These are phyloP conservation scores for Piaya cayana DNA, from an alignment of 2,113 vertebrate genomes.

Conservation along the genomic window DNA sequence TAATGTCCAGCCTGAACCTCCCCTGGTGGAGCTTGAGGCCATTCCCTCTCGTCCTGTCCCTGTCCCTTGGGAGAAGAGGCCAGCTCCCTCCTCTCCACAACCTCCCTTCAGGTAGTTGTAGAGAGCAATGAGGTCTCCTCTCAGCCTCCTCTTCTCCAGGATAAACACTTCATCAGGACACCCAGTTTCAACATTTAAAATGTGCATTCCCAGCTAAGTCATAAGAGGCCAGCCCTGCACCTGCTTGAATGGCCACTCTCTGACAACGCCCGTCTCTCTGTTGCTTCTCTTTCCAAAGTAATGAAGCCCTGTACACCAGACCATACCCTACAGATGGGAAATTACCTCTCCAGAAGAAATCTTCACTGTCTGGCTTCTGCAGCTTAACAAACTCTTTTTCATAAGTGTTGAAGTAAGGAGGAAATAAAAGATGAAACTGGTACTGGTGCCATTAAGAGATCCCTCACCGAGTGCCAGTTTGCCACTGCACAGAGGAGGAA, in stretches of 20 bases:
- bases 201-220: not conserved
- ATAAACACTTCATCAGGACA: no score
- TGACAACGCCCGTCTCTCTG: not conserved
- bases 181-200: not conserved
- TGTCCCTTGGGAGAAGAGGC: no score
- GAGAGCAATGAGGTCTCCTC: no score
- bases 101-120: no score
- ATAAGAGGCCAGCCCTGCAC: not conserved
- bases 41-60: no score
- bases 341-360: constrained; percentile 70
- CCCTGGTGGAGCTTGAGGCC: no score
- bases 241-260: not conserved
- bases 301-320: not conserved
- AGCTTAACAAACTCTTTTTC: not conserved
- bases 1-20: no score
- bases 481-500: constrained; percentile 62
- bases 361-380: not conserved
- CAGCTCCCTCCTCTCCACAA: no score
- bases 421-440: not conserved
- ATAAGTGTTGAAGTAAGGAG: not conserved
- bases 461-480: not conserved
- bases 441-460: not conserved
- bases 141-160: no score
- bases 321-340: not conserved
- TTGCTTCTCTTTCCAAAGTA: not conserved